Evolutionary conservation across 1,140 invertebrate species (phyloP).

Genomic region (Macrocentrus cingulum): DNA sequence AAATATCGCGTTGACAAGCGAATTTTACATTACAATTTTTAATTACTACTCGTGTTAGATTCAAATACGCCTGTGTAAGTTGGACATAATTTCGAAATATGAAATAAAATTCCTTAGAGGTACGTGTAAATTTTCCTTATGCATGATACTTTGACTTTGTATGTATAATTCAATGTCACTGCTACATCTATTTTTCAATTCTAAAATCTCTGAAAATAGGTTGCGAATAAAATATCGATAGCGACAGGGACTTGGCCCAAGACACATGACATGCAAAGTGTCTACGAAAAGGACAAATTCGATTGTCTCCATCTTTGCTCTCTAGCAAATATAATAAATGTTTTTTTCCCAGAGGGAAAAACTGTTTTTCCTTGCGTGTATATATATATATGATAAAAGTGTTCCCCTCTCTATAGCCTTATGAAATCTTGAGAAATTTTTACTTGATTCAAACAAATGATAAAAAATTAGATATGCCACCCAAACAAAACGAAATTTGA

Average conservation of each 20-base stretch:
- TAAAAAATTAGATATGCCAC: no score
- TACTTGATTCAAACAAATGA: no score
- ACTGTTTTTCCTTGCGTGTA: not conserved
- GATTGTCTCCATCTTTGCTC: slow-evolving; percentile 3
- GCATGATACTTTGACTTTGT: not conserved
- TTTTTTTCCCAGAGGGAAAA: not conserved
- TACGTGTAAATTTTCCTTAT: not conserved
- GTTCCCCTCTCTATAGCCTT: no score
- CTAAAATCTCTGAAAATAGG: not conserved
- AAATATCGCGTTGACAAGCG: no score
- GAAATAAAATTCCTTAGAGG: not conserved
- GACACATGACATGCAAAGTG: not conserved
- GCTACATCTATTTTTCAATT: not conserved
- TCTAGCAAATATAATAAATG: not conserved
- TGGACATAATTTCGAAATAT: no score
- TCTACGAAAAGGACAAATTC: slow-evolving; percentile 12
- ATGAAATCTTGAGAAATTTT: no score
- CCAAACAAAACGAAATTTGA: no score
- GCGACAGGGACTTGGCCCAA: not conserved
- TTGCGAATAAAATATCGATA: slow-evolving; percentile 2
- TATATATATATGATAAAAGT: no score
- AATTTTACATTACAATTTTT: no score
- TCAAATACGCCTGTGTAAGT: no score
- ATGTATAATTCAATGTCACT: not conserved
- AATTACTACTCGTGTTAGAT: no score